phyloP scores from a whole-genome alignment of 2,797 vertebrate genomes.

The Characodon lateralis region DNA sequence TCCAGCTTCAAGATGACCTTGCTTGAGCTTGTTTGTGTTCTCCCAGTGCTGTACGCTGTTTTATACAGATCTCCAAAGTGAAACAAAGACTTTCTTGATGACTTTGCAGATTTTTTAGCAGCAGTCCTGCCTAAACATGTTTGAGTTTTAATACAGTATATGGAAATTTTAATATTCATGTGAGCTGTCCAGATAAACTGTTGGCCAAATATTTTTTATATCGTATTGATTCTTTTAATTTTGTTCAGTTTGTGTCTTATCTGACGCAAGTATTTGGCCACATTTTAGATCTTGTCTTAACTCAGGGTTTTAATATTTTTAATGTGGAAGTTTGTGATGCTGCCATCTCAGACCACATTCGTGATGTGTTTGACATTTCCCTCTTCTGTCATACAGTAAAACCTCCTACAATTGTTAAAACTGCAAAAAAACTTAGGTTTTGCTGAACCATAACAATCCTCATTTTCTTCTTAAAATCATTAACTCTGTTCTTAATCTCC shows the following conservation, averaged over 20 bases:
- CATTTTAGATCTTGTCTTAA: not conserved
- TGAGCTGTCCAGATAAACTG: not conserved
- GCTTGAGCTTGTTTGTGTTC: not conserved
- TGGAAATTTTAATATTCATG: not conserved
- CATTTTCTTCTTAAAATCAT: no score
- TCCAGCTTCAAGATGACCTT: not conserved
- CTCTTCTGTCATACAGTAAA: not conserved
- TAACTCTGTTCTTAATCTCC: no score
- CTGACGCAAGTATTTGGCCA: not conserved
- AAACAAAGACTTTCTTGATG: not conserved
- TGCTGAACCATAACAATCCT: no score
- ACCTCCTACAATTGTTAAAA: no score
- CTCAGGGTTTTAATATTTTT: not conserved
- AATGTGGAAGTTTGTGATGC: not conserved
- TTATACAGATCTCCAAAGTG: not conserved
- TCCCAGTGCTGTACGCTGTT: not conserved
- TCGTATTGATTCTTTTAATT: not conserved
- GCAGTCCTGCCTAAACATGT: not conserved
- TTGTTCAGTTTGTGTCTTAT: not conserved
- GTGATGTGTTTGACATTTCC: no score
- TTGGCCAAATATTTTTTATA: not conserved
- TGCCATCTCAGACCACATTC: not conserved
- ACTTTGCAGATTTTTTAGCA: not conserved
- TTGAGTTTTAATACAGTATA: no score
- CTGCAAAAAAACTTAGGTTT: no score